These are phyloP conservation scores for Oncorhynchus nerka DNA, from an alignment of 2,113 vertebrate genomes.

Conservation along the genomic window DNA sequence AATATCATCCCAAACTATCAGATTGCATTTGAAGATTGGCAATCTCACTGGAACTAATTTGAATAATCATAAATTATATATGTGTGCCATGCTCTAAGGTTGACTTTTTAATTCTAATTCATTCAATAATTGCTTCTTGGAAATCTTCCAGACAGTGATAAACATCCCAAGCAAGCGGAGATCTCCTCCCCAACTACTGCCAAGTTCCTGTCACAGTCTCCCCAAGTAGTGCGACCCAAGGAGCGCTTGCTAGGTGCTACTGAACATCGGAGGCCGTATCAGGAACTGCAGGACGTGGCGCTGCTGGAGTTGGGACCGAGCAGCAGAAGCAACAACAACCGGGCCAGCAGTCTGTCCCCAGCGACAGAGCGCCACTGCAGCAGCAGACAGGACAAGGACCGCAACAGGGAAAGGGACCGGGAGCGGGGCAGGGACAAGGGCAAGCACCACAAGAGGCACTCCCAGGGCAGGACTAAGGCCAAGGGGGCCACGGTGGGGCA, in stretches of 20 bases:
- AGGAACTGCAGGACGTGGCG: constrained; percentile 62
- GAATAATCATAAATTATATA: neutral
- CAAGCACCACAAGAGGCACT: constrained; percentile 78
- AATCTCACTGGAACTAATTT: neutral
- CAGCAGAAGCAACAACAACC: constrained; percentile 52
- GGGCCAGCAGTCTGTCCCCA: constrained; percentile 63
- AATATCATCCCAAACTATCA: neutral
- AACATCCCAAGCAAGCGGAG: constrained; percentile 57
- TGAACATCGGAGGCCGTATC: constrained; percentile 61
- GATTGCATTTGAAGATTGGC: neutral
- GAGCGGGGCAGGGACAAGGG: constrained; percentile 73
- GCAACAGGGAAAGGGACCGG: constrained; percentile 58
- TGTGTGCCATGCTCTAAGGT: neutral
- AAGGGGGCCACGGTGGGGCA: constrained; percentile 38
- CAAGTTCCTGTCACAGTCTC: constrained; percentile 61
- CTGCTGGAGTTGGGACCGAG: constrained; percentile 27
- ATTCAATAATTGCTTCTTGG: constrained; percentile 1
- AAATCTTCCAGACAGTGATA: constrained; percentile 62
- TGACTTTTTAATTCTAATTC: neutral
- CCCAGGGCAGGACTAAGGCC: constrained; percentile 70
- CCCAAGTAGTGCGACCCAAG: constrained; percentile 86
- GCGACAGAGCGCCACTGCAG: constrained; percentile 47
- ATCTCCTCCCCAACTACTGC: constrained; percentile 33
- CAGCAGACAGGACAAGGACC: constrained; percentile 50
- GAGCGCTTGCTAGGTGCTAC: constrained; percentile 65